Conservation (phyloP, 2,797 vertebrate species). For the Anniella stebbinsi region DNA sequence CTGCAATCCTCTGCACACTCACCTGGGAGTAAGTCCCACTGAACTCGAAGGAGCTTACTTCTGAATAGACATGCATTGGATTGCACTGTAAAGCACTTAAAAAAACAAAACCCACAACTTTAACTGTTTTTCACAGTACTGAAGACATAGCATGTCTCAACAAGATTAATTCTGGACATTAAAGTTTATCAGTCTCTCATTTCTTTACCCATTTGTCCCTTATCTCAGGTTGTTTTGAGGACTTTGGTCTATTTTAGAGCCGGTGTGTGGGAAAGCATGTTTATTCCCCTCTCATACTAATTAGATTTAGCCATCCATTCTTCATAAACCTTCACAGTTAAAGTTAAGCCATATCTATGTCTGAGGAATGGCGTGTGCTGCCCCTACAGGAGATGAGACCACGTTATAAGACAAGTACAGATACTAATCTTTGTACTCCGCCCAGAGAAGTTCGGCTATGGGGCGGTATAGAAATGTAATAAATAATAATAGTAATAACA, state of each 20-base stretch:
- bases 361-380: not conserved
- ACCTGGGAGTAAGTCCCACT: too few relatives aligned
- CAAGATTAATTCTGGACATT: not conserved
- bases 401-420: not conserved
- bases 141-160: not conserved
- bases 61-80: too few relatives aligned
- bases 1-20: too few relatives aligned
- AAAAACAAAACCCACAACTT: not conserved
- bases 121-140: not conserved
- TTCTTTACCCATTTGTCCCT: not conserved
- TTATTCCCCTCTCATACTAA: not conserved
- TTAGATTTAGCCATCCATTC: not conserved
- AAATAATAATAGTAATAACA: too few relatives aligned
- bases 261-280: not conserved
- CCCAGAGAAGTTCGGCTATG: too few relatives aligned
- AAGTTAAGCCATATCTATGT: not conserved
- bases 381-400: not conserved
- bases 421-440: too few relatives aligned
- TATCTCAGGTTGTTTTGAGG: not conserved
- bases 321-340: not conserved
- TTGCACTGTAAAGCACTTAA: not conserved
- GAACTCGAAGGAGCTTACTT: too few relatives aligned
- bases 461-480: too few relatives aligned
- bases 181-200: too few relatives aligned
- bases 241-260: not conserved